Percentiles rank a stretch among this genome's conserved stretches.
These are phyloP conservation scores for Remorina albescens DNA, from an alignment of 2,797 vertebrate species.

Conservation along the genomic window DNA sequence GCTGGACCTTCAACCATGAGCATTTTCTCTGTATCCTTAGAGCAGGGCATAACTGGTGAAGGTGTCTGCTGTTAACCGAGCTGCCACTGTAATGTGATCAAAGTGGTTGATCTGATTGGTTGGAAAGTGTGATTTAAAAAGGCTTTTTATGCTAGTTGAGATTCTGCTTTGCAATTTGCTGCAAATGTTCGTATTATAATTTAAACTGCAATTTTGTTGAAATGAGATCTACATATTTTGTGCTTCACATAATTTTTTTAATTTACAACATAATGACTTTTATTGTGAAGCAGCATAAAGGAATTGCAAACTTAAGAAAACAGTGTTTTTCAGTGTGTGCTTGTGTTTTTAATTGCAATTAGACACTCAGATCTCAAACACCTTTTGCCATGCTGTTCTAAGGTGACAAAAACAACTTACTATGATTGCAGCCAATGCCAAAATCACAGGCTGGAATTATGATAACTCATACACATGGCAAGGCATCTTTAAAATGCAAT, in stretches of 20 bases:
- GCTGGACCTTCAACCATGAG: slow-evolving; percentile 32
- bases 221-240: slow-evolving; percentile 17
- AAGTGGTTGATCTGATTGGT: slow-evolving; percentile 10
- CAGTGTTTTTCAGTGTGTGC: neutral
- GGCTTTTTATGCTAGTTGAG: neutral
- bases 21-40: slow-evolving; percentile 13
- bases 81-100: slow-evolving; percentile 8
- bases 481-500: slow-evolving; percentile 4
- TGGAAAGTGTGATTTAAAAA: neutral
- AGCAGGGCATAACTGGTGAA: neutral
- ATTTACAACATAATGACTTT: neutral
- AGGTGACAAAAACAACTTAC: slow-evolving; percentile 10
- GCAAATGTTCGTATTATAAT: neutral
- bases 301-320: neutral
- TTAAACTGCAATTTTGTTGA: no score
- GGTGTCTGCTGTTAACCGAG: slow-evolving; percentile 20
- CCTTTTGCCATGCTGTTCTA: slow-evolving; percentile 26
- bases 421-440: neutral
- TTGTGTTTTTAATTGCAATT: neutral
- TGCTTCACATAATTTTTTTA: slow-evolving; percentile 10
- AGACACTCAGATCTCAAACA: slow-evolving; percentile 14
- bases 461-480: slow-evolving; percentile 7
- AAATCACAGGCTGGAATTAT: slow-evolving; percentile 11
- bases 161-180: slow-evolving; percentile 5
- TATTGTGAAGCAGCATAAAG: slow-evolving; percentile 18